These are phyloP conservation scores for Andinoacara biseriatus DNA, from an alignment of 2,113 vertebrate genomes.

Conservation along the genomic window DNA sequence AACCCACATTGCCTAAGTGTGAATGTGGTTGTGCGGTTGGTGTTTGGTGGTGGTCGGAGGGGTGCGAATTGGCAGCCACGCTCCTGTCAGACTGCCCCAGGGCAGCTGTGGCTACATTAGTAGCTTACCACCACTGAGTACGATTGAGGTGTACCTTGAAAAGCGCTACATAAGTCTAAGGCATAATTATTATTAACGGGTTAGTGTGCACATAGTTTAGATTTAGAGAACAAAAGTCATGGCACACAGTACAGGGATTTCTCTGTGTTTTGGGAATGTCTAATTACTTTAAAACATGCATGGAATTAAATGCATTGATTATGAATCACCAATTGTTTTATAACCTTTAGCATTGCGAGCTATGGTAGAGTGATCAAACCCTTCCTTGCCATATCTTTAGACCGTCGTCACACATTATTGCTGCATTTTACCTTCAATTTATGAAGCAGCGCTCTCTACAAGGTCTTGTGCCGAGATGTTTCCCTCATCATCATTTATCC, in stretches of 20 bases:
- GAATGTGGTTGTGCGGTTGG: too few species aligned
- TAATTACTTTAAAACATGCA: constrained; percentile 18
- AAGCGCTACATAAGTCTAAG: too few species aligned
- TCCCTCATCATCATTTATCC: neutral
- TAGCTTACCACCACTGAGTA: too few species aligned
- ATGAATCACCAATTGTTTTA: constrained; percentile 27
- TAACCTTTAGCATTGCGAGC: constrained; percentile 8
- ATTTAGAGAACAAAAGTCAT: constrained; percentile 12
- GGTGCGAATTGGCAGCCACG: too few species aligned
- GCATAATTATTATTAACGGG: too few species aligned
- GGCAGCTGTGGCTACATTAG: too few species aligned
- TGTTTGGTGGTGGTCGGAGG: too few species aligned
- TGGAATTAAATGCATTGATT: constrained; percentile 10
- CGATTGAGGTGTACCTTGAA: too few species aligned
- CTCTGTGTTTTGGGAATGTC: neutral
- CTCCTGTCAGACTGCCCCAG: too few species aligned
- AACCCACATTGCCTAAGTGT: too few species aligned
- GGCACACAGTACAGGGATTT: neutral
- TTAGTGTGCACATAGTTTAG: neutral
- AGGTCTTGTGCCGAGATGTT: neutral
- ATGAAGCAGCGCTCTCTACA: neutral
- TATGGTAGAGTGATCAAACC: constrained; percentile 31
- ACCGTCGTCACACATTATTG: neutral
- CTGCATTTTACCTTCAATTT: neutral
- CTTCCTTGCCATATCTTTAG: neutral